Evolutionary conservation across 2,888 invertebrate genomes (phyloP), one percentile per base, ranked within the genome.

Genomic region (Pocota personata): DNA sequence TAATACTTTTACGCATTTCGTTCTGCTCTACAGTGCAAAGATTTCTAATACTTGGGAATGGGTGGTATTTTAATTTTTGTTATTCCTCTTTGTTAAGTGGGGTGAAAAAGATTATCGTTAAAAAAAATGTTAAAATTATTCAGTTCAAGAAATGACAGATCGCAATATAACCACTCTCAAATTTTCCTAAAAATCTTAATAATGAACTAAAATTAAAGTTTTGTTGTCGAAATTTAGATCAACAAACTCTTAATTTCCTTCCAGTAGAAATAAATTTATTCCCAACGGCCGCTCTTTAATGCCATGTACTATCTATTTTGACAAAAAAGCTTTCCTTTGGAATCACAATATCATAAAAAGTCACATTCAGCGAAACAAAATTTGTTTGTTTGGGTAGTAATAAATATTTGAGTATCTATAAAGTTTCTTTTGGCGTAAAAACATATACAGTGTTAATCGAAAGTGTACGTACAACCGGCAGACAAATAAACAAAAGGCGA

Each of bases 391-490:
- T 75, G 43, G 62, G 40, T 52, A 43, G 52, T 52, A 52, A 75
- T 75, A 75, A 75, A 75, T 75, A 64, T 8, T 64, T 52, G 73
- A 75, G 62, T 64, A 32, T 30, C 52, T 62, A 52, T 52, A 50
- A 40, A 69, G 37, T 52, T 14, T 14, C 48, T 27, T 35, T 46
- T 58, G 35, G 12, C 14, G n/a, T 55, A 14, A 64, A 35, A 30
- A 35, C 32, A 24, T 7, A n/a, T 4, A 48, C 32, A 69, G 69
- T 69, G 14, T 19, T 19, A 27, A 0, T 12, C 2, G 19, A 40
- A 69, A 55, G 30, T 40, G 7, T 55, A 19, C 12, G 24, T 5
- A 27, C 37, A 48, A 3, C 3, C 40, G 7, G 6, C 3, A 40
- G n/a, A 1, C 5, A 27, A 67, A 24, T 10, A n/a, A 50, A 52